Percentiles rank a stretch among this genome's conserved stretches.
Evolutionary conservation across 2,888 invertebrate species (phyloP).

Genomic region (Sphinx pinastri): DNA sequence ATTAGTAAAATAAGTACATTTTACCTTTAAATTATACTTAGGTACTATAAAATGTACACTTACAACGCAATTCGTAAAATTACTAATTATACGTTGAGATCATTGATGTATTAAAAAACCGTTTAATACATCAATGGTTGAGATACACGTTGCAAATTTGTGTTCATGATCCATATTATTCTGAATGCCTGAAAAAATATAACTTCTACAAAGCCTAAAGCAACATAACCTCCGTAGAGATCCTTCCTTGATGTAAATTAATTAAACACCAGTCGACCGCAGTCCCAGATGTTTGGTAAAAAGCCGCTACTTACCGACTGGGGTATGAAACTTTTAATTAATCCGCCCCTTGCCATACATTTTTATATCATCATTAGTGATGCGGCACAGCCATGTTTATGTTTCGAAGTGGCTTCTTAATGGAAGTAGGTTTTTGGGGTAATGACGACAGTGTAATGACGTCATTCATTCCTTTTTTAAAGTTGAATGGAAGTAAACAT

Average conservation of each 20-base stretch:
- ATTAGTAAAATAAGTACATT: too few species aligned
- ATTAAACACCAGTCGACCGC: not conserved
- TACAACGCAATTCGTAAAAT: too few species aligned
- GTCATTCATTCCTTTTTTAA: not conserved
- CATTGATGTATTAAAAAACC: too few species aligned
- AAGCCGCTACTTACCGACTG: slow-evolving; percentile 26
- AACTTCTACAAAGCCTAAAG: too few species aligned
- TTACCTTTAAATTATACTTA: too few species aligned
- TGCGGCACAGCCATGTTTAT: not conserved
- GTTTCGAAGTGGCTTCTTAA: not conserved
- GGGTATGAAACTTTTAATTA: slow-evolving; percentile 36
- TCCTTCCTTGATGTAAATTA: not conserved
- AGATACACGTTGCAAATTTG: too few species aligned
- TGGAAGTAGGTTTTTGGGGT: slow-evolving; percentile 18
- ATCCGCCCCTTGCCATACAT: slow-evolving; percentile 27
- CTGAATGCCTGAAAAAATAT: too few species aligned
- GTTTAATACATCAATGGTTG: too few species aligned
- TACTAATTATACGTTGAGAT: too few species aligned
- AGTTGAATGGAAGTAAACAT: too few species aligned
- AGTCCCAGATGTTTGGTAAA: slow-evolving; percentile 16
- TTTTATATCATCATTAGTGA: slow-evolving; percentile 10
- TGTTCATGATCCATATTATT: too few species aligned
- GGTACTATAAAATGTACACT: too few species aligned
- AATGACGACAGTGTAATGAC: slow-evolving; percentile 1
- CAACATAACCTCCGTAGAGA: not conserved